Percentiles rank a stretch among this genome's conserved stretches.
These are phyloP conservation scores for Aegithalos caudatus DNA, from an alignment of 2,113 vertebrate species.

Conservation along the genomic window DNA sequence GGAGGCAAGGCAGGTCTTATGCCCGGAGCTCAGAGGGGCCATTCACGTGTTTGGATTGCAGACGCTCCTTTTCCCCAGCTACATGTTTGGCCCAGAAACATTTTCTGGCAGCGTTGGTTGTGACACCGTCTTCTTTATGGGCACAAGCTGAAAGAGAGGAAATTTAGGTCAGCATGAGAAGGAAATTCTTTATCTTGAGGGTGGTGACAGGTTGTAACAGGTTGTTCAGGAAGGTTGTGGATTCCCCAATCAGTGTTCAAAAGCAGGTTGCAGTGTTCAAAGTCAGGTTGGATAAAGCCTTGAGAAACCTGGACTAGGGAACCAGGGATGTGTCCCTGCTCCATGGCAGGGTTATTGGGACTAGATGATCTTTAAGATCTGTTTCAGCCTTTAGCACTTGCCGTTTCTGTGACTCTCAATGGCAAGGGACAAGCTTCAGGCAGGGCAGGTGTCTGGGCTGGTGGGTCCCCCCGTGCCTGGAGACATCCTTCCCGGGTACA, in stretches of 20 bases:
- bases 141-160: too few species aligned
- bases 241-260: neutral
- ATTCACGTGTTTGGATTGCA: accelerated
- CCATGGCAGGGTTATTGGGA: accelerated
- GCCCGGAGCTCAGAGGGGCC: accelerated
- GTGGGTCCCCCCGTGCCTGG: accelerated
- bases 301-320: neutral
- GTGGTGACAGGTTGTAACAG: neutral
- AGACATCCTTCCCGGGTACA: accelerated
- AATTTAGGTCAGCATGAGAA: neutral
- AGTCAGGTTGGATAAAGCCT: too few species aligned
- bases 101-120: neutral
- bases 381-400: too few species aligned
- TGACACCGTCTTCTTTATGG: neutral
- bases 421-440: too few species aligned
- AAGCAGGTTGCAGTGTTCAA: neutral
- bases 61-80: accelerated
- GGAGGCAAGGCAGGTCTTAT: accelerated
- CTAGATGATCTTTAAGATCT: too few species aligned
- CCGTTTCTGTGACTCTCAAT: neutral
- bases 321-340: neutral
- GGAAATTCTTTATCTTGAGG: neutral
- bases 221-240: neutral
- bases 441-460: neutral
- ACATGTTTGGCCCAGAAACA: accelerated